Conservation (phyloP, 2,113 vertebrate genomes). For the Tympanuchus pallidicinctus region DNA sequence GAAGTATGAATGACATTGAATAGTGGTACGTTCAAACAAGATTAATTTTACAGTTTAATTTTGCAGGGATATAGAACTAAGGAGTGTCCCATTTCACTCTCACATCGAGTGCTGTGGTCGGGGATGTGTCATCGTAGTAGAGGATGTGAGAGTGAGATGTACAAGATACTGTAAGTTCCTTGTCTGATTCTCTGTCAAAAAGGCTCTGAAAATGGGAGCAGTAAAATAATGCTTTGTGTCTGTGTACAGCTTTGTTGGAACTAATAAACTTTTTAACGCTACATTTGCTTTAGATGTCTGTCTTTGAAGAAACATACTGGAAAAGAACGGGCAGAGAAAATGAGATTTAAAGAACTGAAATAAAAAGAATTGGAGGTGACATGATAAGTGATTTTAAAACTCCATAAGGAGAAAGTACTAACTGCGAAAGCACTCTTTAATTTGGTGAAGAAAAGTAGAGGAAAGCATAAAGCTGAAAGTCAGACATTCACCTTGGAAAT, state of each 20-base stretch:
- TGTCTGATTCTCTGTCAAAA: neutral
- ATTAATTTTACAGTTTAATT: neutral
- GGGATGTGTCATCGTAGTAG: neutral
- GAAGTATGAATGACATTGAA: neutral
- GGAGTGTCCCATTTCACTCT: neutral
- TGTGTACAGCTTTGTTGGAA: neutral
- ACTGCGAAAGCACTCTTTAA: conserved; percentile 26
- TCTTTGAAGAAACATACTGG: neutral
- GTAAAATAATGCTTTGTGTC: neutral
- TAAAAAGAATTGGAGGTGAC: conserved; percentile 12
- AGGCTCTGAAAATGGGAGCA: neutral
- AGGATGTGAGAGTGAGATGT: neutral
- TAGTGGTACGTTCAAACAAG: neutral
- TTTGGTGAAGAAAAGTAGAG: conserved; percentile 39
- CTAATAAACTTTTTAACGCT: neutral
- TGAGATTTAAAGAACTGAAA: neutral
- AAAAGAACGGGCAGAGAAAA: neutral
- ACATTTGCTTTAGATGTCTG: neutral
- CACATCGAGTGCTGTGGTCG: neutral
- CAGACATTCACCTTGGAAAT: conserved; percentile 9
- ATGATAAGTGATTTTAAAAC: conserved; percentile 17
- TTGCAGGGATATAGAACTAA: neutral
- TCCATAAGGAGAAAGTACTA: neutral
- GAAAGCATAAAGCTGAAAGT: neutral
- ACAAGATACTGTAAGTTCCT: neutral